phyloP scores from a whole-genome alignment of 2,888 invertebrate genomes.

The Euphydryas editha region DNA sequence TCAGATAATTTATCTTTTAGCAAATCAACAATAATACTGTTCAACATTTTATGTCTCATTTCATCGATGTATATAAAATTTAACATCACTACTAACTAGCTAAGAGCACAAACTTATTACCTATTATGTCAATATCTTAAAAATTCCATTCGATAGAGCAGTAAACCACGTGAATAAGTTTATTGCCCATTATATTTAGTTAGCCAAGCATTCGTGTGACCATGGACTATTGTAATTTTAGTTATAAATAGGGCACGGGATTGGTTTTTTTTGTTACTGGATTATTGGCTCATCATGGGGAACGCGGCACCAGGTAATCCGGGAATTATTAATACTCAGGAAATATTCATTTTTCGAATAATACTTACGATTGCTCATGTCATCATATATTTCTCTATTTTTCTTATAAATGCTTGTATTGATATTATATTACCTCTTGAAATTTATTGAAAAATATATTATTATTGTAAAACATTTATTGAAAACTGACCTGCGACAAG shows the following conservation, averaged over 20 bases:
- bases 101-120: background rate
- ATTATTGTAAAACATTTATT: too few relatives aligned
- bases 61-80: background rate
- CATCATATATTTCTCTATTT: too few relatives aligned
- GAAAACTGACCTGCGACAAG: too few relatives aligned
- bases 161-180: constrained; percentile 45
- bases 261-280: constrained; percentile 36
- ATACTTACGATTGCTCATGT: too few relatives aligned
- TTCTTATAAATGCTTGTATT: too few relatives aligned
- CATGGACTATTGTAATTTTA: constrained; percentile 54
- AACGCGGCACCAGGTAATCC: constrained; percentile 42
- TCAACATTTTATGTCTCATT: background rate
- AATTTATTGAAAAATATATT: too few relatives aligned
- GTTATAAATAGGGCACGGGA: constrained; percentile 21
- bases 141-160: constrained; percentile 35
- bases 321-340: too few relatives aligned
- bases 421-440: too few relatives aligned
- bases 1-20: too few relatives aligned
- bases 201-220: constrained; percentile 59
- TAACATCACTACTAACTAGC: background rate
- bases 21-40: background rate
- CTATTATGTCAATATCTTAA: constrained; percentile 28
- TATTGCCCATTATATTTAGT: constrained; percentile 60
- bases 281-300: constrained; percentile 53
- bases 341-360: too few relatives aligned